Conservation (phyloP, 2,888 invertebrate genomes). For the Pristionchus arcanus region DNA sequence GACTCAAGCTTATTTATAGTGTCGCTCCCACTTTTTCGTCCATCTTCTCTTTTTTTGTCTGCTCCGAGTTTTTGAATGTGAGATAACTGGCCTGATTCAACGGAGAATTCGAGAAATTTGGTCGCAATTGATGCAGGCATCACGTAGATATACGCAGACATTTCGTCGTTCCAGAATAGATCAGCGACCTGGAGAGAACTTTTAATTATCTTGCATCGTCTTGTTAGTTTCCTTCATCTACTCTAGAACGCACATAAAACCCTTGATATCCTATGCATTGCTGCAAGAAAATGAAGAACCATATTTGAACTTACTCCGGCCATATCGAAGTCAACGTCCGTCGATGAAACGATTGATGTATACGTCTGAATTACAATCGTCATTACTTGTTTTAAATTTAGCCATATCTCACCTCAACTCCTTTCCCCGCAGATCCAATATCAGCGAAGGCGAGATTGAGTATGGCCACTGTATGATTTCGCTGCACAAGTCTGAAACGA, state of each 20-base stretch:
- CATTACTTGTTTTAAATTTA: not conserved
- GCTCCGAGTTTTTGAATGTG: not conserved
- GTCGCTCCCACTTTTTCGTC: not conserved
- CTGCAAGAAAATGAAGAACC: not conserved
- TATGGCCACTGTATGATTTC: slow-evolving; percentile 65
- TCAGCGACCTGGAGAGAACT: not conserved
- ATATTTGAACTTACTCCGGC: not conserved
- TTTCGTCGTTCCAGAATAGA: slow-evolving; percentile 53
- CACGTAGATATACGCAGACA: not conserved
- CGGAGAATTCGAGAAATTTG: not conserved
- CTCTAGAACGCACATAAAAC: too few relatives aligned
- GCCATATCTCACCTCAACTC: slow-evolving; percentile 28
- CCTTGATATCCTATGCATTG: too few relatives aligned
- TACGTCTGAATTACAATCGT: not conserved
- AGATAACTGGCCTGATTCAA: slow-evolving; percentile 28
- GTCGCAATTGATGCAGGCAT: not conserved
- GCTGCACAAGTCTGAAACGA: slow-evolving; percentile 59
- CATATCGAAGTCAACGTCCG: slow-evolving; percentile 34
- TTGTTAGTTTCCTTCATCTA: too few relatives aligned
- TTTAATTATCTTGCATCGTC: not conserved
- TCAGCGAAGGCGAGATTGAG: slow-evolving; percentile 58
- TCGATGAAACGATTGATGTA: slow-evolving; percentile 3
- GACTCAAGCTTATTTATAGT: slow-evolving; percentile 15
- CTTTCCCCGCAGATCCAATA: slow-evolving; percentile 23
- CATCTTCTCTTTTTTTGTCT: not conserved